Conservation (phyloP, 2,797 vertebrate genomes). For the Pagetopsis macropterus region DNA sequence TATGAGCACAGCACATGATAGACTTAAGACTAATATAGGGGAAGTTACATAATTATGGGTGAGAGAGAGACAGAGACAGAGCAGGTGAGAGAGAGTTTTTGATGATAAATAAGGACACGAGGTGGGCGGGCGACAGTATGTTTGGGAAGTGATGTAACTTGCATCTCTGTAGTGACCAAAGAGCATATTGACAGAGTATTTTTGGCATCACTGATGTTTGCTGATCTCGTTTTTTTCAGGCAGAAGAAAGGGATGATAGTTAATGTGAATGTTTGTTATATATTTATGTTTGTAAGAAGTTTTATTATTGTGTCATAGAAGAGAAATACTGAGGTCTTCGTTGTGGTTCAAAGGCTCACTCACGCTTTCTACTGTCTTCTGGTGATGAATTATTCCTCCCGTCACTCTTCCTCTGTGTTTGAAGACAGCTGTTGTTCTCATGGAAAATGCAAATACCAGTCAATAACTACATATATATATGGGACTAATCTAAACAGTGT, state of each 20-base stretch:
- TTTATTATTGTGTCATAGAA: no score
- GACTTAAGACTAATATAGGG: neutral
- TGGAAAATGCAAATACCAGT: no score
- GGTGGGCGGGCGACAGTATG: neutral
- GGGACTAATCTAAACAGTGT: neutral
- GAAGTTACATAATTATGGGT: constrained; percentile 5
- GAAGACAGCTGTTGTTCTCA: neutral
- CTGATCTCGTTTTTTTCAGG: neutral
- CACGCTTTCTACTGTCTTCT: neutral
- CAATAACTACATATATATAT: no score
- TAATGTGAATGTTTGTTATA: no score
- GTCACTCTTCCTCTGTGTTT: neutral
- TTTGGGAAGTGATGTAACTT: constrained; percentile 3
- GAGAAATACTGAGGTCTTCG: no score
- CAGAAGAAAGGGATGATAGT: neutral
- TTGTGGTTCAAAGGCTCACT: no score
- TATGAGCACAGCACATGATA: neutral
- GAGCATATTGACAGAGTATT: neutral
- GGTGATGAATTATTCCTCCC: constrained; percentile 17
- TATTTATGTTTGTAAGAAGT: no score
- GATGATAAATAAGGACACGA: neutral
- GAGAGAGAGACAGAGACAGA: neutral
- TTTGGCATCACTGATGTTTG: neutral
- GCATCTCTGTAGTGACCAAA: neutral
- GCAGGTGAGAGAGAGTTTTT: no score